A percentile compares a stretch with the other conserved stretches of the same genome.
Evolutionary conservation across 2,113 vertebrate genomes (phyloP).

Genomic region (Pangasianodon hypophthalmus): DNA sequence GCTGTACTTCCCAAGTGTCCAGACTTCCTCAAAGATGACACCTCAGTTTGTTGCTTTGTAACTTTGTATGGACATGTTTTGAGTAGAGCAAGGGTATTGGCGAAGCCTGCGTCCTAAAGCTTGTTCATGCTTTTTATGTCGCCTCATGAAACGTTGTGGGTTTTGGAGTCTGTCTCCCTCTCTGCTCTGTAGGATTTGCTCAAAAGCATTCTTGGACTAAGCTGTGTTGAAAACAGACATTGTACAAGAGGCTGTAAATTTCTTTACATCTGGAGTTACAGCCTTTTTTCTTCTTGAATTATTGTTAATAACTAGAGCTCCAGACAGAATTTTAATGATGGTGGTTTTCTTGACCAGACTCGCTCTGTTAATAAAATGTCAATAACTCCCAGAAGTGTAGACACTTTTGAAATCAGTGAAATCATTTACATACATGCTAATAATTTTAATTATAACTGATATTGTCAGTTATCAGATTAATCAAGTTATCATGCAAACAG

Average conservation of each 20-base stretch:
- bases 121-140: slow-evolving; percentile 25
- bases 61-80: slow-evolving; percentile 19
- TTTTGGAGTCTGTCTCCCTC: slow-evolving; percentile 34
- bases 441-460: neutral
- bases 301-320: neutral
- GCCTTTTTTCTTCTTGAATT: neutral
- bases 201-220: slow-evolving; percentile 43
- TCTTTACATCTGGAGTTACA: neutral
- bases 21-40: neutral
- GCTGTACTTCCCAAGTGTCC: neutral
- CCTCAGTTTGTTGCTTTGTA: neutral
- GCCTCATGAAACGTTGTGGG: slow-evolving; percentile 36
- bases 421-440: neutral
- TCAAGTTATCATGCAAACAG: neutral
- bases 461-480: neutral
- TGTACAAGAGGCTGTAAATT: slow-evolving; percentile 10
- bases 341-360: neutral
- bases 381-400: neutral
- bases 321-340: neutral
- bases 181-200: slow-evolving; percentile 13
- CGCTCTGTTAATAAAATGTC: neutral
- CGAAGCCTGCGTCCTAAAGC: slow-evolving; percentile 14
- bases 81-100: neutral
- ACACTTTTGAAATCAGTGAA: neutral
- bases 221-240: slow-evolving; percentile 33